Conservation (phyloP, 2,888 invertebrate species). For the Drosophila affinis region DNA sequence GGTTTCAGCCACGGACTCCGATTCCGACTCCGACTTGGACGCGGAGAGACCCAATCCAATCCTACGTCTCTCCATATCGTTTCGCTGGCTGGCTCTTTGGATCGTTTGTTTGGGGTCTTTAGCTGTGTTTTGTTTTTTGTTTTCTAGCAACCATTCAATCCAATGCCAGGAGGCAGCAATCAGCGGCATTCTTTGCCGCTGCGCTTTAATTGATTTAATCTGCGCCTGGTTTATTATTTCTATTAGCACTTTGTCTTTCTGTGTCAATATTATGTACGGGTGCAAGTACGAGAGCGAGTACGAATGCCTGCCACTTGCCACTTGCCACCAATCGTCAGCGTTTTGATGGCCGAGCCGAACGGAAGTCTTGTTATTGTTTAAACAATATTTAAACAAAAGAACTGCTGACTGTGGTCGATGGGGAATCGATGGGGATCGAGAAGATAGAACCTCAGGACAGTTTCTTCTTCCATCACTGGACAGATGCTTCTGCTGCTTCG, state of each 20-base stretch:
- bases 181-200: constrained; percentile 52
- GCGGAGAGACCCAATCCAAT: constrained; percentile 3
- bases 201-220: constrained; percentile 75
- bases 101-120: too few relatives aligned
- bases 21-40: too few relatives aligned
- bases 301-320: too few relatives aligned
- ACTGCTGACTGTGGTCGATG: constrained; percentile 25
- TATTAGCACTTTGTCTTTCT: constrained; percentile 71
- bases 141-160: constrained; percentile 32
- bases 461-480: neutral
- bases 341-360: constrained; percentile 11
- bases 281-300: neutral
- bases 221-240: constrained; percentile 72
- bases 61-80: constrained; percentile 36
- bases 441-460: neutral
- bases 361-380: constrained; percentile 26
- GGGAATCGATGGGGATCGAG: neutral
- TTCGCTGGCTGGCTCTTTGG: neutral
- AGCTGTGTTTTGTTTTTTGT: constrained; percentile 44
- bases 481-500: neutral
- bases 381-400: constrained; percentile 22
- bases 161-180: constrained; percentile 56
- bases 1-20: too few relatives aligned
- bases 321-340: constrained; percentile 39
- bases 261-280: constrained; percentile 64